These are phyloP conservation scores for Ylistrum balloti DNA, from an alignment of 1,140 invertebrate genomes.

Conservation along the genomic window DNA sequence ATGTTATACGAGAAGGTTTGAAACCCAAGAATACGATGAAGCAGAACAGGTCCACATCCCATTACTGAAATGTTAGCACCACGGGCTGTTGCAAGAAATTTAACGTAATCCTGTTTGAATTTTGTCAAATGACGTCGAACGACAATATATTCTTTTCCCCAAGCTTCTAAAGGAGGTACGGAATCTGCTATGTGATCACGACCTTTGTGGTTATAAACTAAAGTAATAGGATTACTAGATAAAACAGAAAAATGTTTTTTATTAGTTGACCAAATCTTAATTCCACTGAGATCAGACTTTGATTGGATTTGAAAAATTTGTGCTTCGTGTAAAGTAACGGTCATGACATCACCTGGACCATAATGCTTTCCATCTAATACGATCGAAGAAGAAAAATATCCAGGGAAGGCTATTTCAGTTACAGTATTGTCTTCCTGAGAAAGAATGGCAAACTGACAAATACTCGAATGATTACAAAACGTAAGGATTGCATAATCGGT, in stretches of 20 bases:
- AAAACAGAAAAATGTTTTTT: neutral
- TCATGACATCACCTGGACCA: neutral
- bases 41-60: neutral
- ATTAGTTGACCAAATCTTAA: neutral
- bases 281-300: neutral
- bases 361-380: neutral
- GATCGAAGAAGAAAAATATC: neutral
- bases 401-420: neutral
- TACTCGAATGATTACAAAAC: neutral
- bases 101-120: neutral
- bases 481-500: neutral
- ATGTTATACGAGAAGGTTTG: neutral
- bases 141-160: neutral
- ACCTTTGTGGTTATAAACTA: neutral
- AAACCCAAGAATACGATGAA: neutral
- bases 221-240: neutral
- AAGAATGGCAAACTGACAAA: neutral
- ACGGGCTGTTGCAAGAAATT: neutral
- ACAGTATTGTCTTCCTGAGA: neutral
- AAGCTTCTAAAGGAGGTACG: neutral
- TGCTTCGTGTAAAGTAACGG: neutral
- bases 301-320: neutral
- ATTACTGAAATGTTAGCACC: neutral
- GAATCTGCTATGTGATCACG: neutral
- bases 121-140: neutral